Evolutionary conservation across 1,140 invertebrate genomes (phyloP), one percentile per base, ranked within the genome.

Genomic region (Bombus balteatus): DNA sequence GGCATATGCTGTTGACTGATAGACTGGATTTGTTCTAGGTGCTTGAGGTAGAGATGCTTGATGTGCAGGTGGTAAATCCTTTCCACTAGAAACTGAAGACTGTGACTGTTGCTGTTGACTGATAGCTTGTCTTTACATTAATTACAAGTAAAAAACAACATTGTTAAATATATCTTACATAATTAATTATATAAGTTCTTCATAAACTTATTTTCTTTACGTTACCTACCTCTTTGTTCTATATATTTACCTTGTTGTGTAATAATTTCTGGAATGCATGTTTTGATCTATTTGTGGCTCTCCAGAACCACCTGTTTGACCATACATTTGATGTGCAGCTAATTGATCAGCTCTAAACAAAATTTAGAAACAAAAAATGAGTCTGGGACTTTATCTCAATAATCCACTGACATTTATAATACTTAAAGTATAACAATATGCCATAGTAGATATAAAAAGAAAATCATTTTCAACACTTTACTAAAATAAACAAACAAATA

Each of bases 191-290:
- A 53, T 41, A 25, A 5, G 10, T 34, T 8, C 47, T 28, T 13
- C 8, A 10, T 4, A 32, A 25, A 41, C 8, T 3, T 65, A 34
- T 34, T 13, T 65, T 47, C 79, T 68, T 37, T 32, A 3, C 0
- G 32, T 83, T 57, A 22, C 28, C 18, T n/a, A 5, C 25, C 37
- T 22, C 32, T 65, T 32, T 43, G 41, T 28, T 25, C 5, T 47
- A 73, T 39, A 62, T 25, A 47, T 22, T 89, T 91, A 95, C 95
- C 95, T 93, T 53, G 59, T 62, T 62, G 94, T 94, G 37, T 93
- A 94, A 90, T 95, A 95, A 89, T 92, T 94, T 91, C 95, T 93
- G 71, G 94, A 92, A 91, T 94, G 93, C 92, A 95, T 94, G 66
- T 90, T 95, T 92, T 94, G 93, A 74, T 95, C 95, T 59, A 94